Percentiles rank a stretch among this genome's conserved stretches.
Evolutionary conservation across 2,113 vertebrate genomes (phyloP).

Genomic region (Pelodiscus sinensis): DNA sequence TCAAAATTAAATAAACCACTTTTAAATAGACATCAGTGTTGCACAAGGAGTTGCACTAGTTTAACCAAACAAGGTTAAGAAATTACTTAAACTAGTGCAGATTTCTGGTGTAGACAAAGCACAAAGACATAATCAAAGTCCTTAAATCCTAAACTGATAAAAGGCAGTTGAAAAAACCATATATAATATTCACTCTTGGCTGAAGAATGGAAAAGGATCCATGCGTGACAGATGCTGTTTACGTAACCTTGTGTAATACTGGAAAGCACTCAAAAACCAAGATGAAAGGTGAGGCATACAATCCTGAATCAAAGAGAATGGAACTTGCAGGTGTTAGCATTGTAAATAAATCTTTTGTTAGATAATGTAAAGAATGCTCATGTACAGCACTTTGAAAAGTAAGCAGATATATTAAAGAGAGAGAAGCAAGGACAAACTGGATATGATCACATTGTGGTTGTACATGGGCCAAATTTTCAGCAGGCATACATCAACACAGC

Average conservation of each 20-base stretch:
- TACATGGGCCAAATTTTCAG: neutral
- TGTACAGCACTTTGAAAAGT: neutral
- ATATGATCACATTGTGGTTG: neutral
- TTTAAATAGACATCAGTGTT: constrained; percentile 37
- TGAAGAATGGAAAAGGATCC: neutral
- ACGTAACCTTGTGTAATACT: neutral
- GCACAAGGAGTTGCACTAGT: neutral
- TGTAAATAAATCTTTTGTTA: neutral
- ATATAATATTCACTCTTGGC: neutral
- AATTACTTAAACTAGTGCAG: constrained; percentile 1
- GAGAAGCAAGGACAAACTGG: neutral
- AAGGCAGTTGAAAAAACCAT: neutral
- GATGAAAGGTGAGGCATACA: neutral
- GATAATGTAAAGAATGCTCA: neutral
- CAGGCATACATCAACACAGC: neutral
- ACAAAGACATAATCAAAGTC: constrained; percentile 4
- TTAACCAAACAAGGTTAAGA: constrained; percentile 32
- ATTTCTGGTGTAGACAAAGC: neutral
- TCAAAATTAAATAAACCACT: constrained; percentile 35
- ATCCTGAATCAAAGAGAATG: neutral
- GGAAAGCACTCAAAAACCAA: neutral
- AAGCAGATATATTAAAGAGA: neutral
- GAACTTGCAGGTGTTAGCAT: neutral
- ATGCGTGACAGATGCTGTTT: neutral
- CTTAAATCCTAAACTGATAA: neutral